These are phyloP conservation scores for Horisme vitalbata DNA, from an alignment of 2,888 invertebrate species.

Conservation along the genomic window DNA sequence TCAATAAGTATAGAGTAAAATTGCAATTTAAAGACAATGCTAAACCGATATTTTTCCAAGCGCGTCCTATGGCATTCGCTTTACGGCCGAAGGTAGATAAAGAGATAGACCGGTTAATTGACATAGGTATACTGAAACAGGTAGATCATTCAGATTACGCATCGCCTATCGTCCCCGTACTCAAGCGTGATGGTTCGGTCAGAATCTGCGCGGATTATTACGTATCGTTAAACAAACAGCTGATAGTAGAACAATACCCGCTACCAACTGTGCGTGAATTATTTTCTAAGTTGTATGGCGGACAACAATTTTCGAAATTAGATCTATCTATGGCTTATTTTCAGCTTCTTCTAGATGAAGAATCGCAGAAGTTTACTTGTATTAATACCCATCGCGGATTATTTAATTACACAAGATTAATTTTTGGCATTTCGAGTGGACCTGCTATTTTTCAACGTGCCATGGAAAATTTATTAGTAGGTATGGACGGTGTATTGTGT, in stretches of 20 bases:
- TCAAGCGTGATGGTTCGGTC: too few relatives aligned
- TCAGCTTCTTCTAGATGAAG: slow-evolving; percentile 14
- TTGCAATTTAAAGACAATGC: slow-evolving; percentile 25
- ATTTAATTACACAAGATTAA: slow-evolving; percentile 12
- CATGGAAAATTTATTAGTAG: too few relatives aligned
- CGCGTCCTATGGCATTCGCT: slow-evolving; percentile 38
- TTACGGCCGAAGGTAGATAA: too few relatives aligned
- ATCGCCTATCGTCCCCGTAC: too few relatives aligned
- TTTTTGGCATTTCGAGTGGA: slow-evolving; percentile 14
- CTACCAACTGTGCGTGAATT: too few relatives aligned
- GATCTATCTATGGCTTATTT: too few relatives aligned
- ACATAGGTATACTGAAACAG: too few relatives aligned
- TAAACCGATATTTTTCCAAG: slow-evolving; percentile 33
- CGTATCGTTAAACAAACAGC: slow-evolving; percentile 1
- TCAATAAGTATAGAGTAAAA: too few relatives aligned
- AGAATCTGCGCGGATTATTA: slow-evolving; percentile 2
- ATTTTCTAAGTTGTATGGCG: slow-evolving; percentile 1
- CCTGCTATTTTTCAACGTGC: slow-evolving; percentile 16
- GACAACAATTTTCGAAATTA: not conserved
- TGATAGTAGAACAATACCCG: too few relatives aligned
- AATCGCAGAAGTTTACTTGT: slow-evolving; percentile 19
- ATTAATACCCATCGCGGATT: slow-evolving; percentile 21
- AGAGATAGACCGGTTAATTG: too few relatives aligned
- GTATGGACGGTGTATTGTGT: slow-evolving; percentile 17
- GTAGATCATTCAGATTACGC: too few relatives aligned